Evolutionary conservation across 2,113 vertebrate species (phyloP).

Genomic region (Leucoraja erinaceus): DNA sequence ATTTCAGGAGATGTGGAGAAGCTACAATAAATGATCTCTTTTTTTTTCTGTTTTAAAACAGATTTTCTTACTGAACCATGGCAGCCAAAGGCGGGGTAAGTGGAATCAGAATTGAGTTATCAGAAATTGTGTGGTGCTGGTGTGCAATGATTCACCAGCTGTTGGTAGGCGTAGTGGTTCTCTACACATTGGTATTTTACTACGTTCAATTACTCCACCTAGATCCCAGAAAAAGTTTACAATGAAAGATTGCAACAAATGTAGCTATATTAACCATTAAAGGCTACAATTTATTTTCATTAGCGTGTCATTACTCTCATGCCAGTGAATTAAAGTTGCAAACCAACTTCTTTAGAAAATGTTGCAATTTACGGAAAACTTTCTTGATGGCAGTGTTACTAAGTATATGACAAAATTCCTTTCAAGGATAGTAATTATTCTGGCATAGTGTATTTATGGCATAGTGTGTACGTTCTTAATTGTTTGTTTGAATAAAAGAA

Average conservation of each 20-base stretch:
- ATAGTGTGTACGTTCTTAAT: not conserved
- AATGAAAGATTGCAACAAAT: too few species aligned
- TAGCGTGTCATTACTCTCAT: not conserved
- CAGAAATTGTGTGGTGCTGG: not conserved
- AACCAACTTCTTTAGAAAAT: not conserved
- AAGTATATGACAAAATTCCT: not conserved
- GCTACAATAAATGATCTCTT: not conserved
- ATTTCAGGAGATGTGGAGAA: not conserved
- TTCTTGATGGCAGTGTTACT: not conserved
- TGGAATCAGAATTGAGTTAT: not conserved
- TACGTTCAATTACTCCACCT: not conserved
- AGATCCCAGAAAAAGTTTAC: not conserved
- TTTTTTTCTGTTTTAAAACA: not conserved
- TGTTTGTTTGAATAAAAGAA: not conserved
- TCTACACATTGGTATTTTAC: not conserved
- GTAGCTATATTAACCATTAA: not conserved
- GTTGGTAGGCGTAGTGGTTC: not conserved
- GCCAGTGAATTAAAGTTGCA: not conserved
- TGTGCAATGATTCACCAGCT: not conserved
- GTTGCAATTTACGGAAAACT: not conserved
- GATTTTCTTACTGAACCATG: not conserved
- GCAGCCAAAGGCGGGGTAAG: constrained; percentile 28
- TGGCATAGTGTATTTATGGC: not conserved
- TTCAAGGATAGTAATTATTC: not conserved
- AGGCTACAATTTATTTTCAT: not conserved